Evolutionary conservation across 2,888 invertebrate species (phyloP).

Genomic region (Parnassius apollo): DNA sequence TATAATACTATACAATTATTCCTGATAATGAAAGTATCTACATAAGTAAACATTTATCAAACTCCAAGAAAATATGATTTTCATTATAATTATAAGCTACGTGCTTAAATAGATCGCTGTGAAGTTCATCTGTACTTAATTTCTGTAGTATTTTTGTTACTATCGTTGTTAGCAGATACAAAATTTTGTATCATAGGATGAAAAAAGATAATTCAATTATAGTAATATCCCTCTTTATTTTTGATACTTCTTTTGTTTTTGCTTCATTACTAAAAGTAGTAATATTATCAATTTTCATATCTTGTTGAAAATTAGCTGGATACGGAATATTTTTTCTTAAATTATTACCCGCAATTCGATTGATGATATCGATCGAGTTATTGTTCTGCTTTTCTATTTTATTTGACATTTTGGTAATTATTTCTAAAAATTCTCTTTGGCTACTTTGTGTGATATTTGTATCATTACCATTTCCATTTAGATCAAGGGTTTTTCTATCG

Average conservation of each 20-base stretch:
- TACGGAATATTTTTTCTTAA: conserved; percentile 6
- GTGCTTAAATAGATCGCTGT: too few species aligned
- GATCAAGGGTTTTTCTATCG: background rate
- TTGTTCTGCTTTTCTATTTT: conserved; percentile 59
- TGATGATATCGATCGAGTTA: conserved; percentile 51
- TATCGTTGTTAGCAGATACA: background rate
- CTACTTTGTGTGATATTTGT: background rate
- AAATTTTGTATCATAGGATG: background rate
- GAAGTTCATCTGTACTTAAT: background rate
- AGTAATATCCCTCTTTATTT: conserved; percentile 15
- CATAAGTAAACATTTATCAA: too few species aligned
- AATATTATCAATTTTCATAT: conserved; percentile 1
- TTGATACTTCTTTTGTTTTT: background rate
- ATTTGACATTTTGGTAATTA: conserved; percentile 51
- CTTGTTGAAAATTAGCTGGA: background rate
- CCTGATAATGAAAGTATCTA: too few species aligned
- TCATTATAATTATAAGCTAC: too few species aligned
- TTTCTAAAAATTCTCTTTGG: conserved; percentile 31
- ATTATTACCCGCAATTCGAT: conserved; percentile 35
- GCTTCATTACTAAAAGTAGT: background rate
- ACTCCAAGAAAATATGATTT: too few species aligned
- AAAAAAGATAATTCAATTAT: conserved; percentile 4
- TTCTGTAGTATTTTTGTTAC: background rate
- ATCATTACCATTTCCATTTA: conserved; percentile 6
- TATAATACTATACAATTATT: too few species aligned